phyloP scores from a whole-genome alignment of 2,888 invertebrate genomes.

The Blastobasis adustella region DNA sequence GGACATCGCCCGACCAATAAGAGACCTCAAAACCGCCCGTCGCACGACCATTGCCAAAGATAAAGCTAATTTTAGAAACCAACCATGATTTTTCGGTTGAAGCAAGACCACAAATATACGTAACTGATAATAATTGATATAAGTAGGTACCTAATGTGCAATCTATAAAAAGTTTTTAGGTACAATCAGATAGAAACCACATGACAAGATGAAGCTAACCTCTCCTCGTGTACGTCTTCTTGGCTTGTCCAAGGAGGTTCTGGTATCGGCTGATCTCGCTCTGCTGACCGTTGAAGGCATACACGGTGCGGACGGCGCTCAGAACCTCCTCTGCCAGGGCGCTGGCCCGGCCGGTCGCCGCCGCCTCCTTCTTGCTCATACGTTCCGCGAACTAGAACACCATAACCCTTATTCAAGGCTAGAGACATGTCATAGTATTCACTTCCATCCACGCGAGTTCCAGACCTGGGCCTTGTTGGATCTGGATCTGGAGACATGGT shows the following conservation, averaged over 20 bases:
- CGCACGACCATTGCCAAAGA: too few relatives aligned
- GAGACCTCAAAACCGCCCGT: too few relatives aligned
- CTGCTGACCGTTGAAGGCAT: constrained; percentile 84
- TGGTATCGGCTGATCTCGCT: constrained; percentile 82
- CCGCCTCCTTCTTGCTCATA: constrained; percentile 78
- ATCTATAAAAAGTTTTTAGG: not conserved
- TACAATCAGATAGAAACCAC: not conserved
- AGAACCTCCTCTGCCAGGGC: constrained; percentile 86
- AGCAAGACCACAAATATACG: too few relatives aligned
- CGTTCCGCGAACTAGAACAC: constrained; percentile 71
- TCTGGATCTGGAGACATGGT: too few relatives aligned
- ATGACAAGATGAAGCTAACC: constrained; percentile 29
- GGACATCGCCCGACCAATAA: too few relatives aligned
- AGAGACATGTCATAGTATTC: too few relatives aligned
- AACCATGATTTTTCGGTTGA: too few relatives aligned
- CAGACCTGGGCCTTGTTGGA: too few relatives aligned
- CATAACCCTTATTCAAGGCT: not conserved
- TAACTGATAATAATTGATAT: too few relatives aligned
- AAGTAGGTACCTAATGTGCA: too few relatives aligned
- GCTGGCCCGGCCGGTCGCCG: constrained; percentile 84
- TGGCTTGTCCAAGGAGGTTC: constrained; percentile 74
- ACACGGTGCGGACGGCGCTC: constrained; percentile 82
- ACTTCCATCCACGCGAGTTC: too few relatives aligned
- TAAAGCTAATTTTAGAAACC: too few relatives aligned
- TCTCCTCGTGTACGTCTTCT: constrained; percentile 80